Percentiles rank a stretch among this genome's conserved stretches.
Conservation (phyloP, 2,113 vertebrate species). For the Lophura nycthemera region DNA sequence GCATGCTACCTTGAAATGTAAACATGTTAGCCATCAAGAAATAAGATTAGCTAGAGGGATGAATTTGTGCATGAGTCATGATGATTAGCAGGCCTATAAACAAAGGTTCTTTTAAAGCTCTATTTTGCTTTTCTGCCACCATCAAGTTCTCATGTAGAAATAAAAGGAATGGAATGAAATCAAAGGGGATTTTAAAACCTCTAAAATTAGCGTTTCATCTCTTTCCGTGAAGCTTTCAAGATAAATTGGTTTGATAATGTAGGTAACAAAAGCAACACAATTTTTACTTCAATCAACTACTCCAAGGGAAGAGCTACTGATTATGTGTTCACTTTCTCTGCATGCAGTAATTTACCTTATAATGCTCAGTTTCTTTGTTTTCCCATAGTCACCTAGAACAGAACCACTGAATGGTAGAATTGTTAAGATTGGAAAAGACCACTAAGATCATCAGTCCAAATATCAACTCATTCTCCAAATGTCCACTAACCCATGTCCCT, state of each 20-base stretch:
- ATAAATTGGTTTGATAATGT: background rate
- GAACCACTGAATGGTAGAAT: too few relatives aligned
- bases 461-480: too few relatives aligned
- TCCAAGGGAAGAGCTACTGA: background rate
- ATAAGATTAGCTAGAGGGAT: background rate
- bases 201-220: background rate
- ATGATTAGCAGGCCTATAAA: slow-evolving; percentile 10
- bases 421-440: too few relatives aligned
- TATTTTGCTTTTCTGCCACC: background rate
- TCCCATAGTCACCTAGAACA: background rate
- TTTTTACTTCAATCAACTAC: background rate
- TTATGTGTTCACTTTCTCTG: background rate
- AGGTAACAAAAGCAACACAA: background rate
- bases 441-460: too few relatives aligned
- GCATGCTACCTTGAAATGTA: background rate
- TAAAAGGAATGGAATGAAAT: slow-evolving; percentile 1
- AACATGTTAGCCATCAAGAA: background rate
- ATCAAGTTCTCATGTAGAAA: background rate
- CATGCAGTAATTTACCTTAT: background rate
- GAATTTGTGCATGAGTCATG: background rate
- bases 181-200: background rate
- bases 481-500: too few relatives aligned
- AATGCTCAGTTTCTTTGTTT: background rate
- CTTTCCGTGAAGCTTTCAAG: slow-evolving; percentile 22
- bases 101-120: background rate